phyloP scores from a whole-genome alignment of 2,113 vertebrate genomes.

The Bubo bubo region DNA sequence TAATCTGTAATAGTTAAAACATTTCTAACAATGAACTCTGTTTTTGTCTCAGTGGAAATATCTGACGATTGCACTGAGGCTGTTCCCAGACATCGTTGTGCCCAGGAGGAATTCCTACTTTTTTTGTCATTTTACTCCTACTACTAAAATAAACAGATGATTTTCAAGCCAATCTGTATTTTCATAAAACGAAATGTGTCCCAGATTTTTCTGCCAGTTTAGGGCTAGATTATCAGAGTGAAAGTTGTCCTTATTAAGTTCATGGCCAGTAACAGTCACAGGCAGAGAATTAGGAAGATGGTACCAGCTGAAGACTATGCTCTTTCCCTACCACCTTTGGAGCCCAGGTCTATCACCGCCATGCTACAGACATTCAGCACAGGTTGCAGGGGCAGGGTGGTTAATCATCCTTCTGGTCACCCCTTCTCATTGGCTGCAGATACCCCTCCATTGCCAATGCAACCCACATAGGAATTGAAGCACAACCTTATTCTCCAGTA shows the following conservation, averaged over 20 bases:
- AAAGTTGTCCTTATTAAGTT: neutral
- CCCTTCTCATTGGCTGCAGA: fast-evolving
- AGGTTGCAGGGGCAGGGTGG: neutral
- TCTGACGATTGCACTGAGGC: neutral
- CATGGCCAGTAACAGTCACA: neutral
- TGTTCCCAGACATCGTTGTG: neutral
- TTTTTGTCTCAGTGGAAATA: constrained; percentile 30
- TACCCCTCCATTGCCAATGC: neutral
- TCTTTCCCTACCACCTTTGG: neutral
- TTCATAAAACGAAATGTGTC: neutral
- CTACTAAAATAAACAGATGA: neutral
- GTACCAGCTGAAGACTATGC: fast-evolving
- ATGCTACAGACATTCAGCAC: neutral
- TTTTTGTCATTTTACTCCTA: neutral
- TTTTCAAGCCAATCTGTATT: neutral
- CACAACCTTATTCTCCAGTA: neutral
- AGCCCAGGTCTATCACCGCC: fast-evolving
- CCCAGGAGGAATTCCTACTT: neutral
- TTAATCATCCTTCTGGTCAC: neutral
- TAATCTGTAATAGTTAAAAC: neutral
- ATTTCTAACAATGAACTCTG: constrained; percentile 5
- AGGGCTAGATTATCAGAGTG: neutral
- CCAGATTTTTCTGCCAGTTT: neutral
- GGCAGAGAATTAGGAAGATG: neutral
- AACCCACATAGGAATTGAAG: neutral